These are phyloP conservation scores for Desoria tigrina DNA, from an alignment of 2,888 invertebrate species.

Conservation along the genomic window DNA sequence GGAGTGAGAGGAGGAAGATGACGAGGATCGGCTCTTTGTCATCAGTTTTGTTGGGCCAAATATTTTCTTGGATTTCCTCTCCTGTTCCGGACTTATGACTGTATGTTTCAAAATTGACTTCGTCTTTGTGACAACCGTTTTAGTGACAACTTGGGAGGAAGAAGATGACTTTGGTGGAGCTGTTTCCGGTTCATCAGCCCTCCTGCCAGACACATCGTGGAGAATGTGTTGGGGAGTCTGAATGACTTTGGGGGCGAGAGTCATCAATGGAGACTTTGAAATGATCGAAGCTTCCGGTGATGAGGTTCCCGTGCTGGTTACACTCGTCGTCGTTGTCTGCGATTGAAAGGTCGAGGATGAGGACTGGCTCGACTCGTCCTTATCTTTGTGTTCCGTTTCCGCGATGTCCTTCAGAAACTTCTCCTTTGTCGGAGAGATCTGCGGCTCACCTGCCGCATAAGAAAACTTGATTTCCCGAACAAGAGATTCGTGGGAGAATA, in stretches of 20 bases:
- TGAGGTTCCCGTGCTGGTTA: not conserved
- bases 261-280: constrained; percentile 38
- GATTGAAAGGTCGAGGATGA: not conserved
- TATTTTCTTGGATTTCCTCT: constrained; percentile 33
- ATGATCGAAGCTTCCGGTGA: constrained; percentile 27
- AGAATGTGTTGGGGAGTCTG: constrained; percentile 52
- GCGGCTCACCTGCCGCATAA: constrained; percentile 32
- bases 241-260: constrained; percentile 41
- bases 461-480: constrained; percentile 49
- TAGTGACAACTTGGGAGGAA: not conserved
- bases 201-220: constrained; percentile 50
- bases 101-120: not conserved
- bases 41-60: constrained; percentile 52
- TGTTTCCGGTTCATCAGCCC: constrained; percentile 18
- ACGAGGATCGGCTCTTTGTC: constrained; percentile 42
- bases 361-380: not conserved
- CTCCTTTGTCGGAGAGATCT: constrained; percentile 7
- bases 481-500: constrained; percentile 37
- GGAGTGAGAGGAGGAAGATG: constrained; percentile 45
- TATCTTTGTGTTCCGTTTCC: constrained; percentile 23
- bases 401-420: constrained; percentile 14
- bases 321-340: not conserved
- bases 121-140: not conserved
- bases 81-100: constrained; percentile 11
- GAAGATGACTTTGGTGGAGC: constrained; percentile 12